Conservation (phyloP, 2,888 invertebrate genomes). For the Lithophane leautieri region DNA sequence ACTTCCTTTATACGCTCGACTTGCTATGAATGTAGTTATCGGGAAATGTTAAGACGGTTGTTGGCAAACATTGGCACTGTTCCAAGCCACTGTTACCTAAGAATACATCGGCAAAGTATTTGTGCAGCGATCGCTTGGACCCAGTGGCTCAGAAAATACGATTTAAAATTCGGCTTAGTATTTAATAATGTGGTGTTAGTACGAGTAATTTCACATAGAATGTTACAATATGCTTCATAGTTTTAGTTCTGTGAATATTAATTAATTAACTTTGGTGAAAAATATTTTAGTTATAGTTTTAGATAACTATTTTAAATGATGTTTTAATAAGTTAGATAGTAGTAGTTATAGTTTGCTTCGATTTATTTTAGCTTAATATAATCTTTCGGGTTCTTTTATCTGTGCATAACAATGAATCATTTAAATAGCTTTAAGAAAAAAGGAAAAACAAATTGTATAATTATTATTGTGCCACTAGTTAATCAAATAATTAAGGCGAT, state of each 20-base stretch:
- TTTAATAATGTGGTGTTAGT: slow-evolving; percentile 22
- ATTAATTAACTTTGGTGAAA: background rate
- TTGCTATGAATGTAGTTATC: slow-evolving; percentile 81
- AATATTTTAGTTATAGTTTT: background rate
- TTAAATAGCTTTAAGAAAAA: background rate
- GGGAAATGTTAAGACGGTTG: slow-evolving; percentile 81
- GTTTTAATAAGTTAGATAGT: background rate
- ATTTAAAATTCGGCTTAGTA: slow-evolving; percentile 61
- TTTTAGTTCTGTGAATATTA: background rate
- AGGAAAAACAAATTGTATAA: background rate
- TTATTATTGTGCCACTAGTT: background rate
- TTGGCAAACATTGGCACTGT: slow-evolving; percentile 80
- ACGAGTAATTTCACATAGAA: slow-evolving; percentile 7
- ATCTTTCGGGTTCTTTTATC: background rate
- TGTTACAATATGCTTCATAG: background rate
- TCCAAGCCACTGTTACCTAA: slow-evolving; percentile 77
- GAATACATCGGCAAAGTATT: slow-evolving; percentile 64
- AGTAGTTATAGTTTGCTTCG: background rate
- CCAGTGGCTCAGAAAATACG: slow-evolving; percentile 60
- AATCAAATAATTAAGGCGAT: slow-evolving; percentile 1
- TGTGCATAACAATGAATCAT: background rate
- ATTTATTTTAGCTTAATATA: background rate
- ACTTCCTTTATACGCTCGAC: slow-evolving; percentile 79
- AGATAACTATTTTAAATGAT: background rate
- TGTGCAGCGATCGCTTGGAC: slow-evolving; percentile 59